Conservation (phyloP, 2,113 vertebrate species). For the Mustela nigripes region DNA sequence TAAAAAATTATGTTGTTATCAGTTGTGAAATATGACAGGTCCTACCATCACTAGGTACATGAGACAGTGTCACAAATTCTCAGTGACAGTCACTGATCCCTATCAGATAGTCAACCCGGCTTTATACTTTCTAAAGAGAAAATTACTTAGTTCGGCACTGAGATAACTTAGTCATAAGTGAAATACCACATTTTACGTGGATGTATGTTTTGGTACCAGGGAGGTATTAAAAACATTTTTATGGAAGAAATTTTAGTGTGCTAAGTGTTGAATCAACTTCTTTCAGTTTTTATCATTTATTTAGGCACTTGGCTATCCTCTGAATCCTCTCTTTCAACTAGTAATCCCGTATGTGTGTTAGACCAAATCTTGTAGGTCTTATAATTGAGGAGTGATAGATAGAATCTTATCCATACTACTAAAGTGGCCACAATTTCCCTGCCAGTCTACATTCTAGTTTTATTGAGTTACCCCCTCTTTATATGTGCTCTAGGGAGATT, state of each 20-base stretch:
- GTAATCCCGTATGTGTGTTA: neutral
- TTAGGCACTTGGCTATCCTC: neutral
- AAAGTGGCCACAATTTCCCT: neutral
- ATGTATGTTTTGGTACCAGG: neutral
- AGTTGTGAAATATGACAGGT: neutral
- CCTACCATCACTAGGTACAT: neutral
- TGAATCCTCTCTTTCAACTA: neutral
- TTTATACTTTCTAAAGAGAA: neutral
- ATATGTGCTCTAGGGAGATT: neutral
- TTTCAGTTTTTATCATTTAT: neutral
- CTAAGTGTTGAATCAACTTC: neutral
- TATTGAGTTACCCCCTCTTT: neutral
- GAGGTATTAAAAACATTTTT: neutral
- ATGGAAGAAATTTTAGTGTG: neutral
- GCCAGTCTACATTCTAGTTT: neutral
- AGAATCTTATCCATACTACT: neutral
- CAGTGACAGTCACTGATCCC: neutral
- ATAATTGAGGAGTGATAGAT: neutral
- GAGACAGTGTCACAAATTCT: neutral
- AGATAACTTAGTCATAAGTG: neutral
- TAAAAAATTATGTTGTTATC: fast-evolving
- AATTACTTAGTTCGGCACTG: neutral
- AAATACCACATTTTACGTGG: neutral
- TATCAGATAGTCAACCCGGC: neutral
- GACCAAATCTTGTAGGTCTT: neutral